Percentiles rank a stretch among this genome's conserved stretches.
These are phyloP conservation scores for Pygoscelis antarcticus DNA, from an alignment of 2,113 vertebrate species.

Conservation along the genomic window DNA sequence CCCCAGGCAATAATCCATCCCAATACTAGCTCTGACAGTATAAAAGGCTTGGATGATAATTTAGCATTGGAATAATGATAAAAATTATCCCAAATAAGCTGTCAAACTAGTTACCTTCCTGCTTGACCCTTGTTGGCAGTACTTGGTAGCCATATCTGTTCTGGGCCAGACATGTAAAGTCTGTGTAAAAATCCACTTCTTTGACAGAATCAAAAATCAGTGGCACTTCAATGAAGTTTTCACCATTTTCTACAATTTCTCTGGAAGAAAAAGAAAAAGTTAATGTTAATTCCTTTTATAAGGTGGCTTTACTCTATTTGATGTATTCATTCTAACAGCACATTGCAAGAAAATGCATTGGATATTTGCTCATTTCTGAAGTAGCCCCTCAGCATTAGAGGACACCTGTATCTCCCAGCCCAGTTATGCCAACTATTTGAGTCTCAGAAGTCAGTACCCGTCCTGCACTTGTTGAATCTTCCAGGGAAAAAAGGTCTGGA, in stretches of 20 bases:
- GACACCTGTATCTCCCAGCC: neutral
- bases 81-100: neutral
- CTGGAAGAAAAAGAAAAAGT: slow-evolving; percentile 58
- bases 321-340: neutral
- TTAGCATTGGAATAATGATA: neutral
- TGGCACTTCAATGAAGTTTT: slow-evolving; percentile 80
- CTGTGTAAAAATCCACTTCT: slow-evolving; percentile 77
- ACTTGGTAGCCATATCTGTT: slow-evolving; percentile 76
- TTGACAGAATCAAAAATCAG: slow-evolving; percentile 78
- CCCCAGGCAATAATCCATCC: neutral
- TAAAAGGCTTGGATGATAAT: neutral
- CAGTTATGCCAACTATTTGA: neutral
- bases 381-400: neutral
- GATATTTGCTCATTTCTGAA: neutral
- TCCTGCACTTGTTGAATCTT: neutral
- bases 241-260: slow-evolving; percentile 74
- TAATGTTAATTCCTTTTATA: neutral
- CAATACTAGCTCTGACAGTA: neutral
- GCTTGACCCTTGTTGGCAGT: slow-evolving; percentile 73
- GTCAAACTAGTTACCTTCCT: slow-evolving; percentile 77
- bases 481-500: neutral
- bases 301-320: neutral
- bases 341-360: neutral
- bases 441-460: neutral
- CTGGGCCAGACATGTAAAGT: slow-evolving; percentile 80